phyloP scores from a whole-genome alignment of 2,888 invertebrate genomes.

The Crioceris asparagi region DNA sequence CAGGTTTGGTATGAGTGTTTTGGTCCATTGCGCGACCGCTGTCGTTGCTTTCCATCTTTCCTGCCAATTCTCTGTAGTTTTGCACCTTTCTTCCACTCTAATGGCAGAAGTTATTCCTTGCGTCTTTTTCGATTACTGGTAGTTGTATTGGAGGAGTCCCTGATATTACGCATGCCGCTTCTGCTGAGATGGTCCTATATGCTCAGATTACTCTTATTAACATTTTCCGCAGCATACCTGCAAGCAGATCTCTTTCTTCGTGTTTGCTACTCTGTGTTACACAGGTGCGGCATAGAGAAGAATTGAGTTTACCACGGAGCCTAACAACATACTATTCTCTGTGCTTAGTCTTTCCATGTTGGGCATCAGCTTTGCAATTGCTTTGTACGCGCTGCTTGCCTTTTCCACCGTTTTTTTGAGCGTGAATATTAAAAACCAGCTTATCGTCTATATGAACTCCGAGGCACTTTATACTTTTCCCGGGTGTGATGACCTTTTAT shows the following conservation, averaged over 20 bases:
- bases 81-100: too few relatives aligned
- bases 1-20: neutral
- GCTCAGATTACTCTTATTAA: neutral
- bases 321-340: too few relatives aligned
- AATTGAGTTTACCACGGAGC: too few relatives aligned
- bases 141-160: too few relatives aligned
- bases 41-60: neutral
- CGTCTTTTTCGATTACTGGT: too few relatives aligned
- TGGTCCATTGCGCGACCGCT: neutral
- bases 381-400: neutral
- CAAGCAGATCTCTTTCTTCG: neutral
- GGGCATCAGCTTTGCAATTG: neutral
- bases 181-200: too few relatives aligned
- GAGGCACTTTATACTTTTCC: neutral
- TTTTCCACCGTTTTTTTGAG: neutral
- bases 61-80: neutral
- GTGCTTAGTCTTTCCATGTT: too few relatives aligned
- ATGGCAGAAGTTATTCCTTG: too few relatives aligned
- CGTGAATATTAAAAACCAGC: neutral
- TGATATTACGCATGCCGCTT: too few relatives aligned
- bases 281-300: too few relatives aligned
- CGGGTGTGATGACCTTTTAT: neutral
- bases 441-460: neutral
- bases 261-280: too few relatives aligned
- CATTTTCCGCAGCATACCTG: neutral